phyloP scores from a whole-genome alignment of 2,888 invertebrate genomes.

The Myathropa florea region DNA sequence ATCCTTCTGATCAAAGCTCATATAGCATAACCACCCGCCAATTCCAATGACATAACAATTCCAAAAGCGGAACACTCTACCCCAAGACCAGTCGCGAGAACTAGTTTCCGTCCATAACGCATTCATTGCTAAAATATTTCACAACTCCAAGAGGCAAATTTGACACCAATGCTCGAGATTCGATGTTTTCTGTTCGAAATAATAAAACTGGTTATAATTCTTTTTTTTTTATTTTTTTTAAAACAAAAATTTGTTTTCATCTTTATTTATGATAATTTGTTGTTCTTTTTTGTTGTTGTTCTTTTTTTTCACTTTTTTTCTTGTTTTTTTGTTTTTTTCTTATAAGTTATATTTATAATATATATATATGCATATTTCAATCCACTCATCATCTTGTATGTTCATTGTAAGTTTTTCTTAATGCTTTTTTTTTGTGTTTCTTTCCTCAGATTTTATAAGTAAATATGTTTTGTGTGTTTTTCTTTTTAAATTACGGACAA shows the following conservation, averaged over 20 bases:
- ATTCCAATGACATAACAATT: no score
- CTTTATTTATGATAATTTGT: conserved; percentile 68
- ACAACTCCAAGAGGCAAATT: neutral
- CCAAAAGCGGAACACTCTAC: no score
- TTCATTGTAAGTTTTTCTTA: conserved; percentile 58
- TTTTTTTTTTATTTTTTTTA: conserved; percentile 70
- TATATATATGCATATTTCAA: conserved; percentile 68
- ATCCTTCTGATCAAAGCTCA: no score
- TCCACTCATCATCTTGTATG: conserved; percentile 71
- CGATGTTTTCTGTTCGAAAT: conserved; percentile 39
- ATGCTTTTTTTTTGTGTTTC: conserved; percentile 21
- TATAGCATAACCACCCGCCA: no score
- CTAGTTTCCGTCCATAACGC: no score
- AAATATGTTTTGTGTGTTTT: conserved; percentile 65
- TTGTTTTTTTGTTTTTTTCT: conserved; percentile 27
- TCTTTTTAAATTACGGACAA: conserved; percentile 79
- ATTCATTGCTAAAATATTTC: neutral
- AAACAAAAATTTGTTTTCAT: conserved; percentile 69
- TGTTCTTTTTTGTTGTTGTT: conserved; percentile 40
- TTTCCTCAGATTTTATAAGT: conserved; percentile 53
- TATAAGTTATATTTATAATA: conserved; percentile 45
- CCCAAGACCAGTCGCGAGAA: no score
- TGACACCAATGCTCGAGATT: neutral
- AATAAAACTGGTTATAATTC: conserved; percentile 58
- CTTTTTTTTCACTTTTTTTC: conserved; percentile 23